Evolutionary conservation across 1,140 invertebrate genomes (phyloP).

Genomic region (Ylistrum balloti): DNA sequence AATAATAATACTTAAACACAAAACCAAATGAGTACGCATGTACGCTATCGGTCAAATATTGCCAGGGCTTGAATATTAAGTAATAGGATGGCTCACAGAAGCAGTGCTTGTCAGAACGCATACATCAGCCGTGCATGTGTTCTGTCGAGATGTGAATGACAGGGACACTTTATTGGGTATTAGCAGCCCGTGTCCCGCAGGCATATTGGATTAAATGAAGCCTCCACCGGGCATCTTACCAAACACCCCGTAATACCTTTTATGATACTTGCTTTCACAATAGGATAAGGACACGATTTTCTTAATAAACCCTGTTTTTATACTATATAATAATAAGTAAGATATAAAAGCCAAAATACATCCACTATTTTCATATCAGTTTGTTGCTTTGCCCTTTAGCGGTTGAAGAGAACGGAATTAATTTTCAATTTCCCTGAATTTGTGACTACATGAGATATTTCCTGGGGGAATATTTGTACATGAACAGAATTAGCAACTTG

Average conservation of each 20-base stretch:
- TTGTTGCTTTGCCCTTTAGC: not conserved
- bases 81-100: not conserved
- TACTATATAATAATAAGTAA: not conserved
- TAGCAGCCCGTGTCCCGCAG: not conserved
- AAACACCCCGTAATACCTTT: not conserved
- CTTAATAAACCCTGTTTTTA: not conserved
- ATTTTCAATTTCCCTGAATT: conserved; percentile 35
- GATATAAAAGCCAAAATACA: not conserved
- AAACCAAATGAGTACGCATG: too few relatives aligned
- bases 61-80: not conserved
- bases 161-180: not conserved
- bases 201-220: not conserved
- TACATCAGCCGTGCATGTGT: not conserved
- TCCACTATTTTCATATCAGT: not conserved
- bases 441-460: not conserved
- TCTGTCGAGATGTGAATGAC: not conserved
- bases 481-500: not conserved
- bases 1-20: too few relatives aligned
- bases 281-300: not conserved
- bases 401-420: not conserved
- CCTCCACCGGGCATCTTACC: not conserved
- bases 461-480: not conserved
- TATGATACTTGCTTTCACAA: not conserved
- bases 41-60: not conserved
- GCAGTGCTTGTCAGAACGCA: not conserved